These are phyloP conservation scores for Morinoia aosen DNA, from an alignment of 2,888 invertebrate genomes.

Conservation along the genomic window DNA sequence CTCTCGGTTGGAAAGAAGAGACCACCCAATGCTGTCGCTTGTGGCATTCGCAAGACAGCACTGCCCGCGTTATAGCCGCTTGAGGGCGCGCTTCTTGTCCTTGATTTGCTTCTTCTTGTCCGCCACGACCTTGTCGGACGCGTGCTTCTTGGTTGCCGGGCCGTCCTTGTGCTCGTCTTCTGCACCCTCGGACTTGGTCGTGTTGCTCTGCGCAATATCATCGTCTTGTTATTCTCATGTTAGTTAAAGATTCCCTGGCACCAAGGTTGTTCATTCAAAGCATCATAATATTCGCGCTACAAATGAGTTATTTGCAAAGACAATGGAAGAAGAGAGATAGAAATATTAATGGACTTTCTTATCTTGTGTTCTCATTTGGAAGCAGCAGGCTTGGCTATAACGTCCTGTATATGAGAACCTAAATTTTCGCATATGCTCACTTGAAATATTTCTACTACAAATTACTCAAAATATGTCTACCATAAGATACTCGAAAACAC, in stretches of 20 bases:
- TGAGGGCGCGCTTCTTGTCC: slow-evolving; percentile 66
- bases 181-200: slow-evolving; percentile 69
- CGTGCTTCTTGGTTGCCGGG: slow-evolving; percentile 87
- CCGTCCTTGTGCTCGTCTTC: slow-evolving; percentile 76
- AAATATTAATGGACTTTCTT: too few relatives aligned
- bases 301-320: too few relatives aligned
- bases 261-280: neutral
- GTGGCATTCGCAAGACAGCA: slow-evolving; percentile 41
- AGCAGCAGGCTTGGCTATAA: too few relatives aligned
- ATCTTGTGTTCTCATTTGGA: too few relatives aligned
- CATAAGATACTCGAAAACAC: too few relatives aligned
- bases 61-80: slow-evolving; percentile 61
- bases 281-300: too few relatives aligned
- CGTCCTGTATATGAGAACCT: too few relatives aligned
- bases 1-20: neutral
- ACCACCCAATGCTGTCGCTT: slow-evolving; percentile 31
- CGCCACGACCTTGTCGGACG: slow-evolving; percentile 82
- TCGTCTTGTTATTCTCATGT: neutral
- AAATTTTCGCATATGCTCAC: too few relatives aligned
- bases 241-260: neutral
- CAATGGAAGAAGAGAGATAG: too few relatives aligned
- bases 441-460: too few relatives aligned
- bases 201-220: slow-evolving; percentile 18
- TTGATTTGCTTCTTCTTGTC: slow-evolving; percentile 70
- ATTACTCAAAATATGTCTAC: too few relatives aligned